These are phyloP conservation scores for Enteromius viviparus DNA, from an alignment of 2,797 vertebrate species.

Conservation along the genomic window DNA sequence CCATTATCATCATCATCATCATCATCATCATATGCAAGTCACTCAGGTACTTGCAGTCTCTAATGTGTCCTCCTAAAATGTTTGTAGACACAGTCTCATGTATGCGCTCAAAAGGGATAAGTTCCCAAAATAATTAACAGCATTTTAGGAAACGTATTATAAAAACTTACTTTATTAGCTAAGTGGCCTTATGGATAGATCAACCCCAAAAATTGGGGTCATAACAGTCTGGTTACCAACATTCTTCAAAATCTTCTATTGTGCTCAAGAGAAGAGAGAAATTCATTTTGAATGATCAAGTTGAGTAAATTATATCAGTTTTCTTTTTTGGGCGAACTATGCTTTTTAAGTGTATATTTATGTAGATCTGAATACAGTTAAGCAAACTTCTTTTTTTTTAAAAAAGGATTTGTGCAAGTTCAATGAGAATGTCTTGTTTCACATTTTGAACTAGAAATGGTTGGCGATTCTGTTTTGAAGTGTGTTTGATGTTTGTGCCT, in stretches of 20 bases:
- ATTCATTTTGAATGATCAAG: not conserved
- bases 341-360: not conserved
- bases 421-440: not conserved
- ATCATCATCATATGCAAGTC: slow-evolving; percentile 73
- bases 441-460: not conserved
- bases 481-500: slow-evolving; percentile 53
- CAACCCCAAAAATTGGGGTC: not conserved
- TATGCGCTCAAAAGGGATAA: not conserved
- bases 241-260: not conserved
- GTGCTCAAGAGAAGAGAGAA: not conserved
- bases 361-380: not conserved
- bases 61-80: not conserved
- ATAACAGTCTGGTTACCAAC: not conserved
- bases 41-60: slow-evolving; percentile 69
- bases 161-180: not conserved
- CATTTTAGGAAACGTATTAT: not conserved
- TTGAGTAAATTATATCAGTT: not conserved
- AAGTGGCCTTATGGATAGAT: not conserved
- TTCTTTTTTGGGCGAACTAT: not conserved
- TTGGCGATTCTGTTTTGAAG: not conserved
- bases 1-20: slow-evolving; percentile 78
- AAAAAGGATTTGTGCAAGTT: not conserved
- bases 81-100: not conserved
- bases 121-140: not conserved
- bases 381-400: no score